These are phyloP conservation scores for Hyposoter dolosus DNA, from an alignment of 2,888 invertebrate genomes.

Conservation along the genomic window DNA sequence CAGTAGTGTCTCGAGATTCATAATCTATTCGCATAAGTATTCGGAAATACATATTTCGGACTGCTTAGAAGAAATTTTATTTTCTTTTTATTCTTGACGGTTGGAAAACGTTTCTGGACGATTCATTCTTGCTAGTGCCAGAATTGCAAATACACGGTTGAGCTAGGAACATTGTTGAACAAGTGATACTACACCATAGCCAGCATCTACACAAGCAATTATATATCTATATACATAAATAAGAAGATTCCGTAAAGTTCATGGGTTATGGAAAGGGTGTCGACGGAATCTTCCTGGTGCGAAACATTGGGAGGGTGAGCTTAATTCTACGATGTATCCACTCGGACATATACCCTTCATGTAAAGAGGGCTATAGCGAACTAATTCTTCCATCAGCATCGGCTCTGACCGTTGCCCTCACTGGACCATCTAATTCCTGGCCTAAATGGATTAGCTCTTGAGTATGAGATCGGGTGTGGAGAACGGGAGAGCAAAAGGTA, in stretches of 20 bases:
- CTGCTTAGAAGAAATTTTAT: neutral
- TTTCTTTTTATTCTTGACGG: neutral
- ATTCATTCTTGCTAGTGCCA: conserved; percentile 10
- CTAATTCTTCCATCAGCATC: conserved; percentile 74
- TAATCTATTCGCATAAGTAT: neutral
- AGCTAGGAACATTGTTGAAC: neutral
- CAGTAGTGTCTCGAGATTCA: neutral
- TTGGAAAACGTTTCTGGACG: neutral
- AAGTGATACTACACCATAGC: neutral
- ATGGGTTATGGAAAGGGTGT: conserved; percentile 21
- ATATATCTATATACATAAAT: conserved; percentile 19
- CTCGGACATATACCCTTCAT: conserved; percentile 33
- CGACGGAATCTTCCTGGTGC: conserved; percentile 41
- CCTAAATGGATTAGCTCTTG: conserved; percentile 74
- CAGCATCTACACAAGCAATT: neutral
- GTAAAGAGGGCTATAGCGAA: conserved; percentile 29
- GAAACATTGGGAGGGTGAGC: conserved; percentile 17
- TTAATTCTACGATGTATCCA: conserved; percentile 52
- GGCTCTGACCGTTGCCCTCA: conserved; percentile 52
- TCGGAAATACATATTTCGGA: neutral
- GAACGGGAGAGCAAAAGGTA: conserved; percentile 20
- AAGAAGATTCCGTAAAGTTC: conserved; percentile 21
- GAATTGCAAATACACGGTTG: conserved; percentile 22
- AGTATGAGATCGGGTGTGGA: conserved; percentile 29
- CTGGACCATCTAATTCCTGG: conserved; percentile 72